Evolutionary conservation across 2,797 vertebrate species (phyloP).

Genomic region (Aulostomus chinensis): DNA sequence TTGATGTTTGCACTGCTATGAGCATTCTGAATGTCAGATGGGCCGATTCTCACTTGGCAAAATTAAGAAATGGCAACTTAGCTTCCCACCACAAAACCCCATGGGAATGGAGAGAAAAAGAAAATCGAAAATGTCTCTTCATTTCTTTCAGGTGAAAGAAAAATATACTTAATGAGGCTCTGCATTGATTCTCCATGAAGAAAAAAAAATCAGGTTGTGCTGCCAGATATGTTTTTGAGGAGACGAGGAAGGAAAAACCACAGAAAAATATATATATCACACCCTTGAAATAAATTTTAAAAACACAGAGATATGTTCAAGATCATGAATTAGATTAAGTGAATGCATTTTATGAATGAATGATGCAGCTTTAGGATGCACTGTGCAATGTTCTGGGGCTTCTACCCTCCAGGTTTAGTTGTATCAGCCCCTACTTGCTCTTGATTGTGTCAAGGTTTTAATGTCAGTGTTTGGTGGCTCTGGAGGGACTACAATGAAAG

Average conservation of each 20-base stretch:
- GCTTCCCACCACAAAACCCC: conserved; percentile 39
- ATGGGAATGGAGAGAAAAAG: conserved; percentile 27
- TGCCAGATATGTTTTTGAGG: conserved; percentile 25
- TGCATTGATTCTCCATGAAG: conserved; percentile 33
- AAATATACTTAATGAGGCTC: conserved; percentile 44
- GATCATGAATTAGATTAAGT: conserved; percentile 20
- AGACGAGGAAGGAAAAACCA: conserved; percentile 1
- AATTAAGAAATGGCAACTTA: conserved; percentile 47
- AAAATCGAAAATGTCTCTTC: conserved; percentile 32
- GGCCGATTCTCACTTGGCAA: conserved; percentile 53
- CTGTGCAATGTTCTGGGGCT: conserved; percentile 1
- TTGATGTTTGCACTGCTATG: conserved; percentile 45
- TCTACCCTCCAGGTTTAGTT: conserved; percentile 12
- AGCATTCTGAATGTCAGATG: conserved; percentile 51
- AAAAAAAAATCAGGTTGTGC: conserved; percentile 15
- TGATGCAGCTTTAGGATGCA: too few relatives aligned
- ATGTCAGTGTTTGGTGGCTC: conserved; percentile 45
- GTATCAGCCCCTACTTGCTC: conserved; percentile 8
- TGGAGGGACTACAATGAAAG: conserved; percentile 33
- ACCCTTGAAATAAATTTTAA: conserved; percentile 19
- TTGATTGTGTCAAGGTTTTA: conserved; percentile 30
- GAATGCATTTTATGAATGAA: too few relatives aligned
- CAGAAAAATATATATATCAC: conserved; percentile 10
- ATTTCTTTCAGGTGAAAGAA: conserved; percentile 42
- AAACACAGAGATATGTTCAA: conserved; percentile 10